Base-by-base conservation (phyloP, 2,888 invertebrate species). In the Caenorhabditis drosophilae region DNA sequence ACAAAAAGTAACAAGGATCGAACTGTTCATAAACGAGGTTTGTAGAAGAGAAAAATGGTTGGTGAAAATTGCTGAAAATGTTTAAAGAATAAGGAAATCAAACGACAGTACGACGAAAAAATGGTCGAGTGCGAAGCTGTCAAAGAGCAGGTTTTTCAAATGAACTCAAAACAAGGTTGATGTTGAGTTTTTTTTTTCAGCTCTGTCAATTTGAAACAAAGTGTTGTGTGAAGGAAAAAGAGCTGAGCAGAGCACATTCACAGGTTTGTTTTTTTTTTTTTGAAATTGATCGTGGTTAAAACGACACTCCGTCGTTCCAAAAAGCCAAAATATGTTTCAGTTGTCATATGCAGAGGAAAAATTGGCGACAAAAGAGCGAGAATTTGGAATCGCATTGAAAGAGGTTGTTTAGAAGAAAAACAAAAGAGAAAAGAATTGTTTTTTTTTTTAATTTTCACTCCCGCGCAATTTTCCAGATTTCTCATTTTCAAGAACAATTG, bases 1-100 rank as follows among this genome's bases (percentile, higher is more conserved):
- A 12, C 54, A 62, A n/a, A 50, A 35, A 26, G 55, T 62, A 2
- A 34, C 58, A 7, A 27, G 57, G 11, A 42, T 67, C n/a, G 67
- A 67, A 36, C 9, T 34, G 9, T 56, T 55, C 48, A 41, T 58
- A 16, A 38, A 44, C 20, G 67, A 67, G 42, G 58, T 58, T 3
- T 20, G 20, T 4, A 41, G 15, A 20, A 23, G 11, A 20, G 6
- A 4, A 6, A 25, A 15, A 11, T 31, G 16, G 15, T 9, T 25
- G n/a, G 4, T 34, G 20, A 36, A n/a, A n/a, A n/a, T n/a, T n/a
- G n/a, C n/a, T n/a, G n/a, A n/a, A n/a, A n/a, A n/a, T n/a, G n/a
- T 25, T 40, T 56, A 16, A 18, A 56, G 40, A 66, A 59, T 34
- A 50, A 40, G 15, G 52, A 52, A 9, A 12, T 66, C 11, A 54